Base-by-base conservation (phyloP, 2,888 invertebrate species). In the Stenurella melanura region DNA sequence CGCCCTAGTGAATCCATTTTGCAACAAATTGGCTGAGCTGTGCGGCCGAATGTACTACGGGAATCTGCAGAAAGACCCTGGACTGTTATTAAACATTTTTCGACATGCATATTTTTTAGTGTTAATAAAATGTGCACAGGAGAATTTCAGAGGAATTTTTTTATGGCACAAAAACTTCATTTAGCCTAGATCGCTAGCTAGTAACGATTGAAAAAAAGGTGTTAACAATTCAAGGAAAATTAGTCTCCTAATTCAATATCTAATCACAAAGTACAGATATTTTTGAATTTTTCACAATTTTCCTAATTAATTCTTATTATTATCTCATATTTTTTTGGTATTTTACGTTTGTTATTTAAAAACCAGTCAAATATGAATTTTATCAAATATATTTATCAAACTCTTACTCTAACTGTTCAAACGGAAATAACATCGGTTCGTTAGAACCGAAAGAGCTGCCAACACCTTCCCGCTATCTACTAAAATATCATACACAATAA, bases 171-270 rank as follows among this genome's bases (percentile, higher is more conserved):
- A 50, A 61, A 54, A 54, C 21, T 42, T 50, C 21, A 17, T 50
- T 34, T 17, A 26, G 10, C 63, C 30, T 54, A 58, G 54, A 72
- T 18, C n/a, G 30, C 58, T 72, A 64, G 61, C 61, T 72, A 72
- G 63, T 72, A 72, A 72, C 63, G 18, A 61, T 0, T 54, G 15
- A 61, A 72, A 72, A 57, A 72, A 63, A 72, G 72, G 72, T 72
- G 72, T 72, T 63, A 72, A 72, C 72, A 18, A 70, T 70, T 72
- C 18, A 63, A 10, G 21, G 18, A 70, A 68, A 63, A 38, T 67
- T n/a, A 26, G 10, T 54, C 15, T 67, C 19, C 70, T 70, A 70
- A 26, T 30, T 70, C 54, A 42, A 19, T 70, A 38, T 26, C 72
- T 72, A 72, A 58, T 60, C 10, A 61, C 17, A 30, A 30, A 69